Percentiles rank a stretch among this genome's conserved stretches.
Conservation (phyloP, 2,113 vertebrate genomes). For the Balaenoptera acutorostrata region DNA sequence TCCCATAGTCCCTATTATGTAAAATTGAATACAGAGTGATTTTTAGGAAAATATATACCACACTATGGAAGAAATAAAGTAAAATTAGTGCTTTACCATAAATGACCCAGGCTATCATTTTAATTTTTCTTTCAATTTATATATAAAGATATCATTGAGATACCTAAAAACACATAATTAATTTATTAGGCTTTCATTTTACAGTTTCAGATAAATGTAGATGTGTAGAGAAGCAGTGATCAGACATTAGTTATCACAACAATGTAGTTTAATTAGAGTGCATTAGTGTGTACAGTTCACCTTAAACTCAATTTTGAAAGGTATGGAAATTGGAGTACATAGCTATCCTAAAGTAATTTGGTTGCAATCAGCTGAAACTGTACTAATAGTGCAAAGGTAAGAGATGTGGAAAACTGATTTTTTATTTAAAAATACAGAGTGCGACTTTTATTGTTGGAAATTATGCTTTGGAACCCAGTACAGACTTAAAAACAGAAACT, state of each 20-base stretch:
- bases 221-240: background rate
- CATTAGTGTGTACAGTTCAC: background rate
- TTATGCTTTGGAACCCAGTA: background rate
- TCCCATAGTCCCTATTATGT: background rate
- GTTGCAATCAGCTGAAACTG: background rate
- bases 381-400: background rate
- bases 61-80: background rate
- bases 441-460: background rate
- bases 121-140: background rate
- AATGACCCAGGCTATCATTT: background rate
- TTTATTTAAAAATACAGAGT: slow-evolving; percentile 30
- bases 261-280: slow-evolving; percentile 35
- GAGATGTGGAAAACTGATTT: slow-evolving; percentile 24
- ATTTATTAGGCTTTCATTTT: background rate
- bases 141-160: background rate
- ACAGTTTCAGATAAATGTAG: slow-evolving; percentile 10
- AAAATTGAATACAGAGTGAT: background rate
- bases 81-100: background rate
- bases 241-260: background rate
- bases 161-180: background rate
- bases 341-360: background rate
- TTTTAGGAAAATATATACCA: background rate
- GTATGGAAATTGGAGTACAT: slow-evolving; percentile 52
- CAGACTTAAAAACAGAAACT: background rate
- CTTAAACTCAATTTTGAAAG: slow-evolving; percentile 37